Conservation (phyloP, 2,888 invertebrate species). For the Noctua janthe region DNA sequence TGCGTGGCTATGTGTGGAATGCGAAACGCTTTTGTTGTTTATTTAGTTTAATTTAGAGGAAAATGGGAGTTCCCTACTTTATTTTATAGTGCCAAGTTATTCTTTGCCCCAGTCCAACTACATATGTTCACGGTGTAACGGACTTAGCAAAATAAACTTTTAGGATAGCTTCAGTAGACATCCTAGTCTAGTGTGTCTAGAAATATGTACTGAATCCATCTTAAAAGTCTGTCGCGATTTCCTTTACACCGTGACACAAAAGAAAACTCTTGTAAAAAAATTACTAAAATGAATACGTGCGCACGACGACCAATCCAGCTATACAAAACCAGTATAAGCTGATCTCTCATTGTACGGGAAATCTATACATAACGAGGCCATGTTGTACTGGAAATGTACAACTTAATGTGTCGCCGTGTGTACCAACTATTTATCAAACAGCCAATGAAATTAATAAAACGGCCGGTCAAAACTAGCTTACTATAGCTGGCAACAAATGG, state of each 20-base stretch:
- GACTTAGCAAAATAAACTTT: not conserved
- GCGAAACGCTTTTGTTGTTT: not conserved
- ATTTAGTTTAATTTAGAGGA: slow-evolving; percentile 7
- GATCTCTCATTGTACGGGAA: no score
- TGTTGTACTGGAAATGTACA: no score
- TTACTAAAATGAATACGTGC: not conserved
- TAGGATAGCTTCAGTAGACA: not conserved
- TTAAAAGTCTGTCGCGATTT: not conserved
- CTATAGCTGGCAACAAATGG: not conserved
- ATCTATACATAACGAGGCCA: no score
- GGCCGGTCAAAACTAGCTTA: not conserved
- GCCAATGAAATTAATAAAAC: not conserved
- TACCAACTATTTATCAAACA: not conserved
- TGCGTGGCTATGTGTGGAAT: not conserved
- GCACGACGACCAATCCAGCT: no score
- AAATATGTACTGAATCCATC: not conserved
- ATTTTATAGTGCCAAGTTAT: not conserved
- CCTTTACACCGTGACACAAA: not conserved
- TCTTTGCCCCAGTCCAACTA: not conserved
- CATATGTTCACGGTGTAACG: not conserved
- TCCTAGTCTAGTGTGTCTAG: not conserved
- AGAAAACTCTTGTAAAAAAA: not conserved
- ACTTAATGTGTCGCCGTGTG: no score
- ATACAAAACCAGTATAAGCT: no score
- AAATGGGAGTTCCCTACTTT: not conserved